A percentile compares a stretch with the other conserved stretches of the same genome.
Evolutionary conservation across 2,888 invertebrate species (phyloP).

Genomic region (Limnephilus lunatus): DNA sequence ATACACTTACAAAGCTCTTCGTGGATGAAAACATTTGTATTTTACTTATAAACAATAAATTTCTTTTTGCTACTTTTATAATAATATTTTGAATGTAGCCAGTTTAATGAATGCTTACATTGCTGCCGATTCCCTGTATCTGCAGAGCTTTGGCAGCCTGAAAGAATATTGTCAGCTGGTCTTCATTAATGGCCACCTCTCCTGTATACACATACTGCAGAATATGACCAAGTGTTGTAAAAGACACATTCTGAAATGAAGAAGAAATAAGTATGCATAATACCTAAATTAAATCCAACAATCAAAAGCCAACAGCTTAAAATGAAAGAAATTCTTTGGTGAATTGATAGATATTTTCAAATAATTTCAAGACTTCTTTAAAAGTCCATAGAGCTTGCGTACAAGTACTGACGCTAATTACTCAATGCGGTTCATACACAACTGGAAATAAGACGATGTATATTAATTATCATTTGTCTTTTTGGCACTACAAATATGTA

Average conservation of each 20-base stretch:
- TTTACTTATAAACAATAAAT: neutral
- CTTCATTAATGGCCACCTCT: conserved; percentile 70
- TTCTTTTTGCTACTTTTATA: neutral
- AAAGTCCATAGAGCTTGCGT: neutral
- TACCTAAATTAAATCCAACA: neutral
- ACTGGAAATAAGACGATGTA: too few species aligned
- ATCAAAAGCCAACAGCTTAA: neutral
- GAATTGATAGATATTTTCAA: neutral
- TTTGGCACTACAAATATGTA: too few species aligned
- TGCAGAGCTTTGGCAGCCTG: conserved; percentile 70
- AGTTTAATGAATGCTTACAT: conserved; percentile 21
- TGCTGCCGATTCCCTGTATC: conserved; percentile 71
- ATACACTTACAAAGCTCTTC: neutral
- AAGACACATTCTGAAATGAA: conserved; percentile 71
- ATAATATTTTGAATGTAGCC: neutral
- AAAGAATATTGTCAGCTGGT: conserved; percentile 69
- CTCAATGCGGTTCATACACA: too few species aligned
- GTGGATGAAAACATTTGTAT: neutral
- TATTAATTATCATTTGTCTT: too few species aligned
- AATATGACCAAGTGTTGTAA: conserved; percentile 69
- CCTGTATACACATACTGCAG: conserved; percentile 75
- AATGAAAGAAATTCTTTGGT: neutral
- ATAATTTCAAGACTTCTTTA: neutral
- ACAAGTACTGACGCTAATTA: too few species aligned
- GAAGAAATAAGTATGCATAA: neutral